phyloP scores from a whole-genome alignment of 2,888 invertebrate genomes.

The Alloplasta piceator region DNA sequence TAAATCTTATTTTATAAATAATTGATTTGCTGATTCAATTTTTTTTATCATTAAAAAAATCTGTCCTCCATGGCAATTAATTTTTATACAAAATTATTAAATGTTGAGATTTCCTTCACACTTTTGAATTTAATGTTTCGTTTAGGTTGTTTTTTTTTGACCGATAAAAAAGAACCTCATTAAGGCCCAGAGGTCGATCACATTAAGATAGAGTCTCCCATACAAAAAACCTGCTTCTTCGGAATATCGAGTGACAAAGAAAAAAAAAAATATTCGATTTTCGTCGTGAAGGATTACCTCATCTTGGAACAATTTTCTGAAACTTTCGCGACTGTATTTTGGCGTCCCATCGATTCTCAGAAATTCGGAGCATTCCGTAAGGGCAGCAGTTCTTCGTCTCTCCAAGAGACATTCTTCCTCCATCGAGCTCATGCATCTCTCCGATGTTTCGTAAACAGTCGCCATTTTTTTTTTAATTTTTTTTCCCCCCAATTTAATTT shows the following conservation, averaged over 20 bases:
- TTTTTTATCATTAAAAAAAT: too few relatives aligned
- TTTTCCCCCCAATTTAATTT: neutral
- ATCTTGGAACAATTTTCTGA: conserved; percentile 88
- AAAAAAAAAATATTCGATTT: conserved; percentile 18
- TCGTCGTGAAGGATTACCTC: conserved; percentile 85
- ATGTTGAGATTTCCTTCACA: too few relatives aligned
- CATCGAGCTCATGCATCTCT: conserved; percentile 86
- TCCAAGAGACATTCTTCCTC: conserved; percentile 89
- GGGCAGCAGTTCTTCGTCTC: conserved; percentile 85
- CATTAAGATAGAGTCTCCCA: neutral
- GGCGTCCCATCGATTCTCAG: conserved; percentile 86
- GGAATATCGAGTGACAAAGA: neutral
- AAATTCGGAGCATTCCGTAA: conserved; percentile 88
- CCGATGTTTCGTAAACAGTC: conserved; percentile 68
- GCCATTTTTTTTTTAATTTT: conserved; percentile 54
- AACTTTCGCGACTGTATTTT: conserved; percentile 87
- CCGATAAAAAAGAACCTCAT: too few relatives aligned
- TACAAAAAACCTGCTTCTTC: neutral
- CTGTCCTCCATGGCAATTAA: too few relatives aligned
- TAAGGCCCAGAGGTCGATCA: too few relatives aligned
- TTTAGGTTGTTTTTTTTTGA: too few relatives aligned
- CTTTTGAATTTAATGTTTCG: too few relatives aligned
- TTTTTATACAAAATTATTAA: too few relatives aligned
- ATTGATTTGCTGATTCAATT: too few relatives aligned
- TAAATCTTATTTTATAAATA: too few relatives aligned